A percentile compares a stretch with the other conserved stretches of the same genome.
These are phyloP conservation scores for Calameuta idolon DNA, from an alignment of 2,888 invertebrate genomes.

Conservation along the genomic window DNA sequence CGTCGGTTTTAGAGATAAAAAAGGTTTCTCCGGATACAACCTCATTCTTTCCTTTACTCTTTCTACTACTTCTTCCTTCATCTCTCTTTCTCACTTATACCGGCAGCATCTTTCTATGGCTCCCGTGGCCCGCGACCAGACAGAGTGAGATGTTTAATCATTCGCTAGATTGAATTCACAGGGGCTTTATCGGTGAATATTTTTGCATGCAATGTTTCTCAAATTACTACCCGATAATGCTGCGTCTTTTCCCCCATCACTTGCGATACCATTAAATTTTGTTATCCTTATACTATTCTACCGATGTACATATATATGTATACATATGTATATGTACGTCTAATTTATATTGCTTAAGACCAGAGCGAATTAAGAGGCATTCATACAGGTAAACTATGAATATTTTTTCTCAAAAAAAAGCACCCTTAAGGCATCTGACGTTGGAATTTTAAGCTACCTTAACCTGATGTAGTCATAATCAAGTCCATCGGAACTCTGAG, in stretches of 20 bases:
- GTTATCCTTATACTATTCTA: too few relatives aligned
- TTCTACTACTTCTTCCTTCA: background rate
- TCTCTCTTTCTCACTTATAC: background rate
- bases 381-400: background rate
- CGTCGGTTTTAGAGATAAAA: constrained; percentile 45
- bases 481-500: too few relatives aligned
- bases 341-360: too few relatives aligned
- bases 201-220: constrained; percentile 45
- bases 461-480: too few relatives aligned
- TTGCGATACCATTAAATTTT: background rate
- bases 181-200: constrained; percentile 48
- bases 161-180: constrained; percentile 57
- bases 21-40: constrained; percentile 19
- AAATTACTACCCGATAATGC: constrained; percentile 17
- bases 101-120: background rate
- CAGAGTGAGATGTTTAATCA: constrained; percentile 55
- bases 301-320: too few relatives aligned
- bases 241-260: background rate
- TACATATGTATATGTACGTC: too few relatives aligned
- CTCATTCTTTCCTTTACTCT: too few relatives aligned
- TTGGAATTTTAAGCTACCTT: too few relatives aligned
- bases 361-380: background rate
- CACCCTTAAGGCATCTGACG: background rate
- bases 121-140: constrained; percentile 21
- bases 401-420: background rate